phyloP scores from a whole-genome alignment of 2,113 vertebrate genomes.

The Podarcis raffonei region DNA sequence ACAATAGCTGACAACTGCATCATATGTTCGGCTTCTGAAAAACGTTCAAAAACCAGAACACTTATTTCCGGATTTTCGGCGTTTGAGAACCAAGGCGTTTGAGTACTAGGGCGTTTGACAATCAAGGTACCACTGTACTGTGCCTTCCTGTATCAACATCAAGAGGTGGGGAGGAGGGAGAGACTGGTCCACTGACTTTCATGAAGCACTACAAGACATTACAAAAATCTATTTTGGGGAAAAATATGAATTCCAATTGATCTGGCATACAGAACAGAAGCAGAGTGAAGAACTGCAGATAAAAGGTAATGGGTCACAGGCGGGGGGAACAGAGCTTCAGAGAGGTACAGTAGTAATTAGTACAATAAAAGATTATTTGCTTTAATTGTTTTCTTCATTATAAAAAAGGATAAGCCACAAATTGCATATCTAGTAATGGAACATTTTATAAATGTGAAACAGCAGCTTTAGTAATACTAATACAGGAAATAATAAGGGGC shows the following conservation, averaged over 20 bases:
- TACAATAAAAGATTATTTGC: background rate
- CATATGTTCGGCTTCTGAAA: no score
- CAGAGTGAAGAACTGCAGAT: background rate
- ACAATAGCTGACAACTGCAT: no score
- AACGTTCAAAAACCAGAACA: no score
- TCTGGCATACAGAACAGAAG: background rate
- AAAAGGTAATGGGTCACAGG: background rate
- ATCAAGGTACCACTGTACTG: background rate
- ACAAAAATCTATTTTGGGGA: background rate
- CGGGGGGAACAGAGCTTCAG: background rate
- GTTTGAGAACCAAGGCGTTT: no score
- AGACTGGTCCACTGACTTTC: constrained; percentile 8
- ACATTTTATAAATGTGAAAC: background rate
- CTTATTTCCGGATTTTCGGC: no score
- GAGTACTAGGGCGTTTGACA: no score
- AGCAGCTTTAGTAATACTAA: background rate
- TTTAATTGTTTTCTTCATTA: background rate
- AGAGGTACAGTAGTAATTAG: background rate
- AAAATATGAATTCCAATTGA: background rate
- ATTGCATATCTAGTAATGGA: background rate
- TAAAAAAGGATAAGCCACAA: rapidly evolving
- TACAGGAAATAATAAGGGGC: no score
- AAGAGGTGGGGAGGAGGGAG: background rate
- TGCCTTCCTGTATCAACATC: constrained; percentile 14
- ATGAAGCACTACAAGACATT: background rate